Evolutionary conservation across 2,797 vertebrate species (phyloP).

Genomic region (Steatocranus sp.): DNA sequence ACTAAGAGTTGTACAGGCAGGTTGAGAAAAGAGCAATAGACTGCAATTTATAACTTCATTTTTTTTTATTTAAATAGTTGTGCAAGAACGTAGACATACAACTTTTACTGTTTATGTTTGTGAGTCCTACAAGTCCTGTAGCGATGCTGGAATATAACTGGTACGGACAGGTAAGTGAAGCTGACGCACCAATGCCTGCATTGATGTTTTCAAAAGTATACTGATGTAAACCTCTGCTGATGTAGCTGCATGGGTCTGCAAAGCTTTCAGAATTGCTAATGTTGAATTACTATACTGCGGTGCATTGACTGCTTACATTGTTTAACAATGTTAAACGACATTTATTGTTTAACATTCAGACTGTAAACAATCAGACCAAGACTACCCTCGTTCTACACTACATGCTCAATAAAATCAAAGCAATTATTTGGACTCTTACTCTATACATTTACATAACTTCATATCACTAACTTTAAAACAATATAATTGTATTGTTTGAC

Average conservation of each 20-base stretch:
- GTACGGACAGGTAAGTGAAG: conserved; percentile 92
- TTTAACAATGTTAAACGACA: background rate
- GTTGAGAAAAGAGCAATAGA: conserved; percentile 60
- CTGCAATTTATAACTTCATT: background rate
- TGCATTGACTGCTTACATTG: background rate
- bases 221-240: background rate
- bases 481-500: background rate
- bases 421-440: background rate
- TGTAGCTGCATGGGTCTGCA: background rate
- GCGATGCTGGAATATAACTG: conserved; percentile 97
- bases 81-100: background rate
- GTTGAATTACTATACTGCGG: background rate
- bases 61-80: background rate
- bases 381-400: background rate
- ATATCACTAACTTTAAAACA: conserved; percentile 7
- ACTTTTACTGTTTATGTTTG: background rate
- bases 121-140: conserved; percentile 35
- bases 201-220: background rate
- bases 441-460: background rate
- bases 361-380: background rate
- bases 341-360: background rate
- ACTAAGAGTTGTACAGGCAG: conserved; percentile 65
- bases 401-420: background rate
- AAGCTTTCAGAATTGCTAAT: background rate
- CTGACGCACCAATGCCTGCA: conserved; percentile 3